Percentiles rank a stretch among this genome's conserved stretches.
phyloP scores from a whole-genome alignment of 2,113 vertebrate genomes.

The Delphinapterus leucas region DNA sequence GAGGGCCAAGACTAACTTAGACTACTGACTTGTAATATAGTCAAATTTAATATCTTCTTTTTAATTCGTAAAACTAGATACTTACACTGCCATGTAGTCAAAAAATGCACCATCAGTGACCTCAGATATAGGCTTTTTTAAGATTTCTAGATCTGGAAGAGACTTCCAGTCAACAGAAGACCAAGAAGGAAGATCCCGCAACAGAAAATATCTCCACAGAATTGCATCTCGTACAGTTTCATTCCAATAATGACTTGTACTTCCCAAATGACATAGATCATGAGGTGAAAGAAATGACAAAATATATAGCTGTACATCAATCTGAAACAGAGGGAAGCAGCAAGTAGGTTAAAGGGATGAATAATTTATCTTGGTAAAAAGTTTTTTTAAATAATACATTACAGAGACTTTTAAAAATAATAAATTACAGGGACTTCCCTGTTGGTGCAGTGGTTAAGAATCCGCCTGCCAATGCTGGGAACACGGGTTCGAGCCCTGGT shows the following conservation, averaged over 20 bases:
- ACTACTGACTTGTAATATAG: background rate
- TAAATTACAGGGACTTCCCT: background rate
- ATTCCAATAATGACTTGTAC: slow-evolving; percentile 91
- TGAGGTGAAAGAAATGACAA: slow-evolving; percentile 91
- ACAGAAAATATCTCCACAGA: slow-evolving; percentile 92
- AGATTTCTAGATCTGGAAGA: slow-evolving; percentile 87
- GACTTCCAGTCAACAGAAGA: slow-evolving; percentile 90
- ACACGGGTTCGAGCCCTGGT: no score
- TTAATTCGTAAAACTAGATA: slow-evolving; percentile 56
- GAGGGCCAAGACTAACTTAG: background rate
- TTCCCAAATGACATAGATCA: slow-evolving; percentile 91
- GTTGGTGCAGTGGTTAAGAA: no score
- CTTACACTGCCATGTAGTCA: slow-evolving; percentile 94
- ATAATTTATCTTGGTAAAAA: background rate
- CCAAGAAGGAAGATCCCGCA: slow-evolving; percentile 91
- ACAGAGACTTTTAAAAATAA: no score
- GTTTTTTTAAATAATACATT: background rate
- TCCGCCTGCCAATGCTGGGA: no score
- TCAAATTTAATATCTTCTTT: background rate
- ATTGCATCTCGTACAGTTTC: slow-evolving; percentile 89
- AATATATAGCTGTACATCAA: slow-evolving; percentile 90
- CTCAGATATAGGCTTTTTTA: slow-evolving; percentile 83
- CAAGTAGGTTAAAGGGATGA: background rate
- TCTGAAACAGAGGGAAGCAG: slow-evolving; percentile 80
- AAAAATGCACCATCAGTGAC: slow-evolving; percentile 69